Evolutionary conservation across 1,140 invertebrate genomes (phyloP), one percentile per base, ranked within the genome.

Genomic region (Physella acuta): DNA sequence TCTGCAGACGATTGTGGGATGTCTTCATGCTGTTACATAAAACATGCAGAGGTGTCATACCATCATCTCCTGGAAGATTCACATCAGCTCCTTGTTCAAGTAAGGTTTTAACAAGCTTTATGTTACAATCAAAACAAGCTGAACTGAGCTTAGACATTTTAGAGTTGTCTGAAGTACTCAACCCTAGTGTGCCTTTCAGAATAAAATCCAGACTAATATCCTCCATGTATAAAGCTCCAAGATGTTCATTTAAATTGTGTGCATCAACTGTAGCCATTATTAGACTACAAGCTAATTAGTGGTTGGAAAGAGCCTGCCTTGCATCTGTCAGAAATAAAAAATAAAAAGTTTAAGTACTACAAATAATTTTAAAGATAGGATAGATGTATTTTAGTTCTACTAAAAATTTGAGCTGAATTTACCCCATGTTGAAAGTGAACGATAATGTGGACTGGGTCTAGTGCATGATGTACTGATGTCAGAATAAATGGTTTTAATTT

Each of bases 41-140:
- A 39, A 72, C 72, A 71, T 81, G 80, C 20, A 82, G 59, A 0
- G 78, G 68, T n/a, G 75, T 76, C 68, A 77, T 78, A n/a, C 80
- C 80, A 77, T 80, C 77, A 28, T 70, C 49, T 56, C 61, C 67
- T 51, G 17, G 36, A 8, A 74, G 71, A 59, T 76, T 77, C 11
- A 78, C 70, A 60, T 82, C 78, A 1, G 74, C 73, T 1, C 75
- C 76, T 24, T 73, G 67, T 31, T 78, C 64, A 28, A 79, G 30
- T 8, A 82, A 65, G n/a, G 69, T 49, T 39, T 68, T 75, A 8
- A 78, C 73, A 26, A 74, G 60, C 30, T 76, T 74, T 30, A 76
- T 52, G 65, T 75, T 70, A 24, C 74, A 72, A 26, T 36, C 63
- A 3, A 69, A 53, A 65, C 80, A 80, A 31, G 80, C 80, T 34